Conservation (phyloP, 2,113 vertebrate genomes). For the Mesocricetus auratus region DNA sequence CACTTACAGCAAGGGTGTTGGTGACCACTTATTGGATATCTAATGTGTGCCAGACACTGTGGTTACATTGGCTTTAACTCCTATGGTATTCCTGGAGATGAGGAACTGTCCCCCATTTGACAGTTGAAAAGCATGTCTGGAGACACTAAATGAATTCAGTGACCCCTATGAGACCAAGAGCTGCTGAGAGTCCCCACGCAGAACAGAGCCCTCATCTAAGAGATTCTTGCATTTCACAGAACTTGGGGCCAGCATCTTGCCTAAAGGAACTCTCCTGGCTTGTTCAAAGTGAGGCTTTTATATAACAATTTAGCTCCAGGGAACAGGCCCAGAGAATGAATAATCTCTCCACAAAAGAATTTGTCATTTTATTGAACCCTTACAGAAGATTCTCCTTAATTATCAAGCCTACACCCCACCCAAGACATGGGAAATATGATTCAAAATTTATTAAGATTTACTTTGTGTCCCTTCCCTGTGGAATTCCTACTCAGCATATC, state of each 20-base stretch:
- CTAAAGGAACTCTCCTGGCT: conserved; percentile 20
- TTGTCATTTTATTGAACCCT: conserved; percentile 79
- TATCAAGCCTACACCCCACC: conserved; percentile 73
- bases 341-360: conserved; percentile 73
- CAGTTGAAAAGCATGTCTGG: not conserved
- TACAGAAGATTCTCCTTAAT: conserved; percentile 67
- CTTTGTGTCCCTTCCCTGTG: conserved; percentile 36
- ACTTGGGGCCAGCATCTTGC: not conserved
- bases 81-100: not conserved
- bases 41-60: not conserved
- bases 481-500: conserved; percentile 45
- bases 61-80: not conserved
- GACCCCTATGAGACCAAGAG: not conserved
- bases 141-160: not conserved
- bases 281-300: conserved; percentile 66
- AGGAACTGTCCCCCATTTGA: not conserved
- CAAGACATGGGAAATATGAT: conserved; percentile 63
- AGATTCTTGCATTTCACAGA: not conserved
- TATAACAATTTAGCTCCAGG: conserved; percentile 55
- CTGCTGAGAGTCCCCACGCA: not conserved
- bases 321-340: conserved; percentile 68
- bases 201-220: not conserved
- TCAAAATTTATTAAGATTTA: conserved; percentile 65
- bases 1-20: not conserved
- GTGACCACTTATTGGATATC: not conserved